A percentile compares a stretch with the other conserved stretches of the same genome.
Conservation (phyloP, 1,140 invertebrate genomes). For the Drosophila grimshawi region DNA sequence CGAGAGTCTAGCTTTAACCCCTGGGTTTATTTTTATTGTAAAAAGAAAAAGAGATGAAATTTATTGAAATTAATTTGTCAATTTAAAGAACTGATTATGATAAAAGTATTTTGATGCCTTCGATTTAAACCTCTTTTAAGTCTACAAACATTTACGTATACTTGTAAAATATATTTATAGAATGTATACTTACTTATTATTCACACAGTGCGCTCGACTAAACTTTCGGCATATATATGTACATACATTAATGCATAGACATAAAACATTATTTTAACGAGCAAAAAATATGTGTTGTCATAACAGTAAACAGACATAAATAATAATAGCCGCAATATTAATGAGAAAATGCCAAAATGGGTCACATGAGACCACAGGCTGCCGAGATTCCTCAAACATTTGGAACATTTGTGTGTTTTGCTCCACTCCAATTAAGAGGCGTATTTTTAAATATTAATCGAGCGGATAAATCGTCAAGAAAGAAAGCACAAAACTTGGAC, state of each 20-base stretch:
- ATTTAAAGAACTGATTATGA: not conserved
- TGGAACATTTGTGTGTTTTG: not conserved
- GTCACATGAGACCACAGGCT: not conserved
- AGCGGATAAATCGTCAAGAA: not conserved
- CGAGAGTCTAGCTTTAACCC: not conserved
- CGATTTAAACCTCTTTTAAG: no score
- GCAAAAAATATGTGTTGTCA: constrained; percentile 1
- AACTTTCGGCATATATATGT: no score
- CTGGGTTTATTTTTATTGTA: no score
- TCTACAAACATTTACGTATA: not conserved
- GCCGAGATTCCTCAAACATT: not conserved
- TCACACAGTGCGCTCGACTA: not conserved
- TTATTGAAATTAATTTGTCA: not conserved
- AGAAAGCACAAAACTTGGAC: no score
- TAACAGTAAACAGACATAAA: not conserved
- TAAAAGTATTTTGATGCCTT: not conserved
- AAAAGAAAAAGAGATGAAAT: not conserved
- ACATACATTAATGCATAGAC: not conserved
- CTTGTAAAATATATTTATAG: not conserved
- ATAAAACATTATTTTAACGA: constrained; percentile 7
- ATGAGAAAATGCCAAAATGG: not conserved
- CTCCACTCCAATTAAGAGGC: not conserved
- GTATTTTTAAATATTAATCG: constrained; percentile 4
- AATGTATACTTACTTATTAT: not conserved
- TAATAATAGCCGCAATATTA: constrained; percentile 14